phyloP scores from a whole-genome alignment of 2,113 vertebrate genomes.

The Numida meleagris region DNA sequence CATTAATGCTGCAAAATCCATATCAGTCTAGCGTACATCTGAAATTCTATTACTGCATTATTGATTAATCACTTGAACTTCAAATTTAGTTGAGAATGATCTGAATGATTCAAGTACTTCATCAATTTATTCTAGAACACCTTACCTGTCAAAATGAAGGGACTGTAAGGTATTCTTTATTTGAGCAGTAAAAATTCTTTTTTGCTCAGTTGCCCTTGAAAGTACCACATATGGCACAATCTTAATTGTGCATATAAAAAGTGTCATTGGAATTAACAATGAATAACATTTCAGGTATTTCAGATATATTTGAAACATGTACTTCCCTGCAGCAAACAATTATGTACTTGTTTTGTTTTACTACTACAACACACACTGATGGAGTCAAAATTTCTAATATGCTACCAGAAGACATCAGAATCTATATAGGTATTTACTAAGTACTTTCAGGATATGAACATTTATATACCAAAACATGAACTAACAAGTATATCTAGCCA shows the following conservation, averaged over 20 bases:
- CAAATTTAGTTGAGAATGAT: conserved; percentile 68
- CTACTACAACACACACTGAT: neutral
- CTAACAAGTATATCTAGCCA: neutral
- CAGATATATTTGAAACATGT: neutral
- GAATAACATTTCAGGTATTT: neutral
- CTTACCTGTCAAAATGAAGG: conserved; percentile 60
- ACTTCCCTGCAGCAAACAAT: neutral
- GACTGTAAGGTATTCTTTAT: conserved; percentile 19
- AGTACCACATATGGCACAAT: neutral
- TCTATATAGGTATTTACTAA: neutral
- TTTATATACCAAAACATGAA: neutral
- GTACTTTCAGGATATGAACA: neutral
- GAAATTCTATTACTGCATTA: conserved; percentile 76
- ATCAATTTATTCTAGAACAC: conserved; percentile 68
- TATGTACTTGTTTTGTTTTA: neutral
- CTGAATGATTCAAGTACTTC: conserved; percentile 54
- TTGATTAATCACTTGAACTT: conserved; percentile 78
- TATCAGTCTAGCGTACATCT: conserved; percentile 40
- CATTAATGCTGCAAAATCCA: conserved; percentile 68
- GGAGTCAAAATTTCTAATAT: neutral
- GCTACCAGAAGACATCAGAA: neutral
- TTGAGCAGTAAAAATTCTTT: neutral
- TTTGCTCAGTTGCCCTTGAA: neutral
- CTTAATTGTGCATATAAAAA: neutral
- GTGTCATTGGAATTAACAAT: neutral